Evolutionary conservation across 2,888 invertebrate species (phyloP).

Genomic region (Troglohyphantes excavatus): DNA sequence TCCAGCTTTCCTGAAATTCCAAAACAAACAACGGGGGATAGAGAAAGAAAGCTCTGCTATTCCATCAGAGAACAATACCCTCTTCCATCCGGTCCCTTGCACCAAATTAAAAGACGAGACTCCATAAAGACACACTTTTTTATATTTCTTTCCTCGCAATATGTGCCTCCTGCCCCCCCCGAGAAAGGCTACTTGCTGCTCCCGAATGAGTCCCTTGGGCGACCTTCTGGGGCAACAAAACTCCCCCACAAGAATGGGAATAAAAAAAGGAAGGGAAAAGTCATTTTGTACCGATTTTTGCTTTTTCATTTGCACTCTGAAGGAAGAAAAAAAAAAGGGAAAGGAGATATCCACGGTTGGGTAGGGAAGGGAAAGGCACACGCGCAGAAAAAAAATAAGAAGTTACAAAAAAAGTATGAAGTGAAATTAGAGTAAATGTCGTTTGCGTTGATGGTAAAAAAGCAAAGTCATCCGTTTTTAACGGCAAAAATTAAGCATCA

Average conservation of each 20-base stretch:
- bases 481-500: slow-evolving; percentile 76
- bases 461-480: slow-evolving; percentile 78
- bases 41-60: neutral
- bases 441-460: slow-evolving; percentile 73
- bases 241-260: slow-evolving; percentile 29
- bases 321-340: slow-evolving; percentile 13
- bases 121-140: slow-evolving; percentile 7
- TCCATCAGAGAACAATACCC: slow-evolving; percentile 5
- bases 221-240: slow-evolving; percentile 36
- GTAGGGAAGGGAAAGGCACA: neutral
- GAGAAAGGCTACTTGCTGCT: slow-evolving; percentile 29
- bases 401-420: slow-evolving; percentile 14
- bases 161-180: slow-evolving; percentile 28
- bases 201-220: slow-evolving; percentile 64
- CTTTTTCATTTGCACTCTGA: slow-evolving; percentile 53
- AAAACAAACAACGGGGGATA: neutral
- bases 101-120: slow-evolving; percentile 51
- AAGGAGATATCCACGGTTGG: slow-evolving; percentile 25
- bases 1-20: neutral
- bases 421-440: slow-evolving; percentile 71
- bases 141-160: slow-evolving; percentile 19
- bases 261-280: slow-evolving; percentile 44
- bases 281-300: slow-evolving; percentile 71
- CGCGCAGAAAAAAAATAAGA: slow-evolving; percentile 27
- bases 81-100: slow-evolving; percentile 14